A percentile compares a stretch with the other conserved stretches of the same genome.
phyloP scores from a whole-genome alignment of 2,888 invertebrate genomes.

The Syrista parreyssii region DNA sequence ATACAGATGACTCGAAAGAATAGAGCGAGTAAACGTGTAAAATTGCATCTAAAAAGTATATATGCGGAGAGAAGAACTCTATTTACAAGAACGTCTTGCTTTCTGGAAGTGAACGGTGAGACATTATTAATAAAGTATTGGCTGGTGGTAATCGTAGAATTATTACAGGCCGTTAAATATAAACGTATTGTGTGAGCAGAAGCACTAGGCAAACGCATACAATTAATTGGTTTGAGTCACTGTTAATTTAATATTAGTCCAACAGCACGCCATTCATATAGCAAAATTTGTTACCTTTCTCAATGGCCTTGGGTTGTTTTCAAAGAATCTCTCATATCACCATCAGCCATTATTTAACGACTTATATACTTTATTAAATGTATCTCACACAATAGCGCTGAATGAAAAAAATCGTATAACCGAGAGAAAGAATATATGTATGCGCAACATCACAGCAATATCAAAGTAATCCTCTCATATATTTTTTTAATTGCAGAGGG shows the following conservation, averaged over 20 bases:
- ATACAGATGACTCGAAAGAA: background rate
- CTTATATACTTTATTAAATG: constrained; percentile 51
- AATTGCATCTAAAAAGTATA: background rate
- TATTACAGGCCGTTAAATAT: constrained; percentile 28
- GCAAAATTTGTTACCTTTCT: constrained; percentile 50
- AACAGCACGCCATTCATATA: constrained; percentile 52
- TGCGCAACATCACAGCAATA: constrained; percentile 17
- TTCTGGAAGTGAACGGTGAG: constrained; percentile 34
- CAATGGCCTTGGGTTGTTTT: constrained; percentile 1
- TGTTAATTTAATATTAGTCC: constrained; percentile 54
- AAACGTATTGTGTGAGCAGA: constrained; percentile 25
- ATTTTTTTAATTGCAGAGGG: constrained; percentile 20
- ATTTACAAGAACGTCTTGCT: background rate
- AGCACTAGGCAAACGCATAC: constrained; percentile 49
- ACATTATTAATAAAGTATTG: constrained; percentile 36
- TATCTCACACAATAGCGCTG: constrained; percentile 55
- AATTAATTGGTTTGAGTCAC: constrained; percentile 46
- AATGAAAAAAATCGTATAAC: constrained; percentile 23
- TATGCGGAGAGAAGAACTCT: background rate
- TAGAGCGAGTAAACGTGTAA: background rate
- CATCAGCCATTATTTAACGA: constrained; percentile 53
- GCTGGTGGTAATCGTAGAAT: constrained; percentile 39
- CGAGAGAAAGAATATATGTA: constrained; percentile 11
- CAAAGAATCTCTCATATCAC: constrained; percentile 36
- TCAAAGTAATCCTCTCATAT: constrained; percentile 9